phyloP scores from a whole-genome alignment of 2,113 vertebrate species.

The Mus pahari region DNA sequence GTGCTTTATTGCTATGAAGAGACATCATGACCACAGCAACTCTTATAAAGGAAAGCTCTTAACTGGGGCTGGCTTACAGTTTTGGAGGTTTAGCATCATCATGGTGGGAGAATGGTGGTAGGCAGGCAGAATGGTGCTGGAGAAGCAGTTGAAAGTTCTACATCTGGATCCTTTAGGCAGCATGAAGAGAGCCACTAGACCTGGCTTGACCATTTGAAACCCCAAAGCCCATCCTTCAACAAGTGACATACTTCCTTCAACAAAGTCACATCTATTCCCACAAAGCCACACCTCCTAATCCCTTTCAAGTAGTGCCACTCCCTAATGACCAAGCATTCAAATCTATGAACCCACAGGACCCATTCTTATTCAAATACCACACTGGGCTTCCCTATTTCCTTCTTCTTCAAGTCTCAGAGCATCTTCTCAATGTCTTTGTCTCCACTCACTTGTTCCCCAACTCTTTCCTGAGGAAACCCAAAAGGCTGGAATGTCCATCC shows the following conservation, averaged over 20 bases:
- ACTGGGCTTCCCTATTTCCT: no score
- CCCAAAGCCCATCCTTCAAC: not conserved
- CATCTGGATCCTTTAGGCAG: not conserved
- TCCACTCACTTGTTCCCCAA: not conserved
- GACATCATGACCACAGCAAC: not conserved
- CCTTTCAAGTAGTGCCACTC: not conserved
- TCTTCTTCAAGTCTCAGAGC: not conserved
- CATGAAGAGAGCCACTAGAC: not conserved
- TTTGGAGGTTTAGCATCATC: not conserved
- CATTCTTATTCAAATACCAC: not conserved
- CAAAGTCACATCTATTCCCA: not conserved
- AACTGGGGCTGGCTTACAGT: not conserved
- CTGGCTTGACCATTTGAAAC: not conserved
- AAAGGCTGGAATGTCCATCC: not conserved
- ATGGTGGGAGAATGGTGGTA: not conserved
- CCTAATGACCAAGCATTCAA: not conserved
- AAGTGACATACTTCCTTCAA: not conserved
- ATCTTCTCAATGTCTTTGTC: not conserved
- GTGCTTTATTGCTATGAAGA: not conserved
- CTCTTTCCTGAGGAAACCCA: not conserved
- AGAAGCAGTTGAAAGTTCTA: not conserved
- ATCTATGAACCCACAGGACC: no score
- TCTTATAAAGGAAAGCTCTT: not conserved
- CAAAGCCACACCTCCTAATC: not conserved
- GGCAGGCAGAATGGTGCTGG: not conserved